Conservation (phyloP, 2,888 invertebrate species). For the Coenonympha glycerion region DNA sequence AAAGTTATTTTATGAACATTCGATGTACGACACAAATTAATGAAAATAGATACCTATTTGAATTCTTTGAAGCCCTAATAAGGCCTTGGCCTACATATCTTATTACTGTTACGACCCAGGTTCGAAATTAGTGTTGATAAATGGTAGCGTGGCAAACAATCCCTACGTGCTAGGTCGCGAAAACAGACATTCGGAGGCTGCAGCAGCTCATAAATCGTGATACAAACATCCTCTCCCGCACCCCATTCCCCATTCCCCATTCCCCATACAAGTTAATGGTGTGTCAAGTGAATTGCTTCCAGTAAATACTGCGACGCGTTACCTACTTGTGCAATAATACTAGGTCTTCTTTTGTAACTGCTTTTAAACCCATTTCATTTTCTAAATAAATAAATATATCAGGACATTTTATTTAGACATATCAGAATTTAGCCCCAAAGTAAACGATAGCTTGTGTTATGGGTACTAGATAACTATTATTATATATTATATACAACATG, state of each 20-base stretch:
- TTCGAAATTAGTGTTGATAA: constrained; percentile 3
- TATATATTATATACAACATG: no score
- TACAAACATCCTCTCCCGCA: constrained; percentile 8
- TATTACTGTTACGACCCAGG: not conserved
- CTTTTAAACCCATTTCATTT: not conserved
- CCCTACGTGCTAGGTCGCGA: constrained; percentile 4
- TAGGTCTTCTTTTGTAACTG: not conserved
- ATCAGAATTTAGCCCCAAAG: no score
- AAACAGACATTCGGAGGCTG: constrained; percentile 9
- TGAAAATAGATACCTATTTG: no score
- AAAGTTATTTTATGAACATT: no score
- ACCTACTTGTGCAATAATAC: not conserved
- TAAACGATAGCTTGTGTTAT: no score
- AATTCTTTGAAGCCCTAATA: no score
- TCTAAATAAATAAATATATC: no score
- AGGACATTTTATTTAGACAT: no score
- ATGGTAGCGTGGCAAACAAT: not conserved
- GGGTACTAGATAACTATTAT: no score
- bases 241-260: no score
- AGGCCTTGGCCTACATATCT: not conserved
- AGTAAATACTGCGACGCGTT: constrained; percentile 7
- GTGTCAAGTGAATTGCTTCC: constrained; percentile 9
- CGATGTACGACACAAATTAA: no score
- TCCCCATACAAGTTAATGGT: constrained; percentile 10
- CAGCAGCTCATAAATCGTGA: constrained; percentile 12